Conservation (phyloP, 2,113 vertebrate species). For the Parus major region DNA sequence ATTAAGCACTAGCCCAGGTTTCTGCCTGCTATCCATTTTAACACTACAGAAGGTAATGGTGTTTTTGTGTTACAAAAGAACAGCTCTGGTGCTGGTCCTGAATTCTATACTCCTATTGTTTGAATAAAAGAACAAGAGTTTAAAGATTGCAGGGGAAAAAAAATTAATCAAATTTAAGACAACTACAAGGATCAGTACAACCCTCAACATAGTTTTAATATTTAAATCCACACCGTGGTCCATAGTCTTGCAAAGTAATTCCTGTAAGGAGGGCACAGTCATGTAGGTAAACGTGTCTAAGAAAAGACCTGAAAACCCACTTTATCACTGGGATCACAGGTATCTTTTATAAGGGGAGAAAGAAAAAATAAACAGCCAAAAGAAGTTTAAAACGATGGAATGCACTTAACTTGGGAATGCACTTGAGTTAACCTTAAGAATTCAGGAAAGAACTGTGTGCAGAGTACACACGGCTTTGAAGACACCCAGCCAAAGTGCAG, state of each 20-base stretch:
- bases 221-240: not conserved
- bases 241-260: not conserved
- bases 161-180: not conserved
- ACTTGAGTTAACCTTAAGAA: not conserved
- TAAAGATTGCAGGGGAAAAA: not conserved
- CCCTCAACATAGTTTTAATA: not conserved
- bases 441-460: not conserved
- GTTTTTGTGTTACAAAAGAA: not conserved
- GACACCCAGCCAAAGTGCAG: not conserved
- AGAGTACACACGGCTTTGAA: not conserved
- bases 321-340: not conserved
- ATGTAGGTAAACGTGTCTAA: not conserved
- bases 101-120: not conserved
- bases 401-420: not conserved
- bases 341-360: not conserved
- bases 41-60: not conserved
- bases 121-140: not conserved
- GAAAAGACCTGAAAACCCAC: slow-evolving; percentile 32
- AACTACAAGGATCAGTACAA: not conserved
- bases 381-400: not conserved
- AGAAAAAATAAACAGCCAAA: not conserved
- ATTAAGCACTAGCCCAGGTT: not conserved
- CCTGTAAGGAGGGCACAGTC: not conserved
- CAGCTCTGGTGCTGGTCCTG: not conserved
- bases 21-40: not conserved